These are phyloP conservation scores for Drosophila persimilis DNA, from an alignment of 1,140 invertebrate genomes.

Conservation along the genomic window DNA sequence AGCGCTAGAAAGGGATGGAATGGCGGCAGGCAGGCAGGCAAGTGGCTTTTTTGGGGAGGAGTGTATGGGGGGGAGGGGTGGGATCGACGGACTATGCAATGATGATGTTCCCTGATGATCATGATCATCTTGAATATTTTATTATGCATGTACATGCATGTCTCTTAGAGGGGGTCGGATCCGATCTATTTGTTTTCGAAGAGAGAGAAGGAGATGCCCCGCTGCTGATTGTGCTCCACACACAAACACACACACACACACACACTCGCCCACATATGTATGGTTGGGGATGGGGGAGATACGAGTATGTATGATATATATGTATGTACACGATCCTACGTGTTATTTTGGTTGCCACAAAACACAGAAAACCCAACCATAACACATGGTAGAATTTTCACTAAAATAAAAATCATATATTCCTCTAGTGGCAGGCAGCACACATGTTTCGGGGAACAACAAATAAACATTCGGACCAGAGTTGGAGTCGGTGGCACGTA, in stretches of 20 bases:
- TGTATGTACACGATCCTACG: constrained; percentile 60
- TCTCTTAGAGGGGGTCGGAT: constrained; percentile 75
- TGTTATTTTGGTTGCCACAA: constrained; percentile 75
- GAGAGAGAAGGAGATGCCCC: constrained; percentile 23
- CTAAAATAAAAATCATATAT: constrained; percentile 74
- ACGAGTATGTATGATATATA: background rate
- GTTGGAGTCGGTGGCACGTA: constrained; percentile 76
- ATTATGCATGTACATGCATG: constrained; percentile 66
- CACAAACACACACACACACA: constrained; percentile 8
- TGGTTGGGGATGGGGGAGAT: constrained; percentile 6
- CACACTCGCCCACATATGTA: background rate
- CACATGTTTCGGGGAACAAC: constrained; percentile 69
- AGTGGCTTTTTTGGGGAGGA: constrained; percentile 10
- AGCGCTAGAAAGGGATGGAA: constrained; percentile 4
- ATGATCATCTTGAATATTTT: constrained; percentile 63
- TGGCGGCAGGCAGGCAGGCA: constrained; percentile 23
- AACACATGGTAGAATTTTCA: constrained; percentile 74
- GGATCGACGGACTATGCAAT: constrained; percentile 28
- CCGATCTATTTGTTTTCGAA: constrained; percentile 68
- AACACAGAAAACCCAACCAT: no score
- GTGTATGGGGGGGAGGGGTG: constrained; percentile 16
- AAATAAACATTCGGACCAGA: constrained; percentile 74
- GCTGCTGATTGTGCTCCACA: constrained; percentile 45
- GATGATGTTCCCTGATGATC: constrained; percentile 43
- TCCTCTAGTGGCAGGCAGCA: constrained; percentile 44